Evolutionary conservation across 2,113 vertebrate genomes (phyloP), one percentile per base, ranked within the genome.

Genomic region (Gnathonemus longibarbis): DNA sequence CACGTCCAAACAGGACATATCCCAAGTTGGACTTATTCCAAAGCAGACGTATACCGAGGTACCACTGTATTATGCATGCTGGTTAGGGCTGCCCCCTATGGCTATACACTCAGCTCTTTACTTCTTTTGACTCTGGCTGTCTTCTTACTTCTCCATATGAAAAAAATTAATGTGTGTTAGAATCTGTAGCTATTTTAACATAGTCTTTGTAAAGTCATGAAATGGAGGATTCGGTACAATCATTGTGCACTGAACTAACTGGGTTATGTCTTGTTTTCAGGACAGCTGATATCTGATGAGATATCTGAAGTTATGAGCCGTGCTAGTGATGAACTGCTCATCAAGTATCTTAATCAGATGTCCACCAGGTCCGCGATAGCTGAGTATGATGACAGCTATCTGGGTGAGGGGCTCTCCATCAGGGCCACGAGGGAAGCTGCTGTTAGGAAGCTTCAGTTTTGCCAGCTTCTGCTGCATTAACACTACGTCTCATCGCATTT

Each of bases 221-320:
- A 70, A 70, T 70, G 62, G 62, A 70, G 62, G 10, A 70, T 70
- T 70, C 10, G 13, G n/a, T 70, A 13, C 39, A 80, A 10, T 45
- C 39, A 19, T 83, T 83, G 35, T 83, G 77, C 27, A 1, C 86
- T 56, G 49, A 90, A 10, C 17, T 45, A 46, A 84, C 24, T 84
- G 39, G 39, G 21, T 46, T 84, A 24, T 84, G 35, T 84, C 8
- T 46, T 42, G 2, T 46, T 46, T 53, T 95, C 90, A 92, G 97
- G 97, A 89, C 97, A 97, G n/a, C 96, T 97, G 24, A 97, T 97
- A 93, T 97, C 97, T 0, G 96, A 97, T 89, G 94, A 94, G 86
- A 95, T 97, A 89, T 92, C 96, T 48, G 96, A 97, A 92, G 96
- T 97, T 13, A 93, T 97, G 77, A 95, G 94, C 11, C 96, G 95